A percentile compares a stretch with the other conserved stretches of the same genome.
Evolutionary conservation across 2,113 vertebrate species (phyloP).

Genomic region (Tylochromis polylepis): DNA sequence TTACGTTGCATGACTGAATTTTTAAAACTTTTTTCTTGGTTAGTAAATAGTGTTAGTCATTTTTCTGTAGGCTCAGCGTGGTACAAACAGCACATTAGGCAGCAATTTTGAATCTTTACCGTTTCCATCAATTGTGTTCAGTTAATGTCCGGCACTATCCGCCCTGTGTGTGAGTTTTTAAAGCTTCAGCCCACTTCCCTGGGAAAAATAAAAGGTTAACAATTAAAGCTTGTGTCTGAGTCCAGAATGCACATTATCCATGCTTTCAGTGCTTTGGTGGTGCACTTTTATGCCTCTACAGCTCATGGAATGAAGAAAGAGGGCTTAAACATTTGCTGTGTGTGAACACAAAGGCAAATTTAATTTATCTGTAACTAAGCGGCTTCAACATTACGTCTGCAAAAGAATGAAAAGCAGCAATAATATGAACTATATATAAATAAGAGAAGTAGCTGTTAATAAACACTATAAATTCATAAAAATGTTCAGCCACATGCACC

Average conservation of each 20-base stretch:
- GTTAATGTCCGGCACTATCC: neutral
- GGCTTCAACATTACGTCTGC: neutral
- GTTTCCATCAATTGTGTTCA: neutral
- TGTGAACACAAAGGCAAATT: neutral
- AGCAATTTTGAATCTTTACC: neutral
- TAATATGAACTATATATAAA: neutral
- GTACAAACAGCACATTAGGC: neutral
- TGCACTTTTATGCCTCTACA: neutral
- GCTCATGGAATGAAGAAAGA: neutral
- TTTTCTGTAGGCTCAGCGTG: neutral
- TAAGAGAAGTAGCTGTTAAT: neutral
- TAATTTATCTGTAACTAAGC: neutral
- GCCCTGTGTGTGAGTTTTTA: neutral
- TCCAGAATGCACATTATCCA: neutral
- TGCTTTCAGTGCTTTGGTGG: neutral
- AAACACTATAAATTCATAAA: neutral
- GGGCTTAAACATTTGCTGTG: neutral
- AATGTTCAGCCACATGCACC: neutral
- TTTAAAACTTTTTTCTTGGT: neutral
- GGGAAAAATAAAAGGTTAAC: neutral
- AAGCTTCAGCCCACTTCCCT: neutral
- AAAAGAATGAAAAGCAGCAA: neutral
- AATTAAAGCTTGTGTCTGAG: neutral
- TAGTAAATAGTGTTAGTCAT: neutral
- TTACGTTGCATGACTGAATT: fast-evolving